These are phyloP conservation scores for Melipona beecheii DNA, from an alignment of 2,888 invertebrate species.

Conservation along the genomic window DNA sequence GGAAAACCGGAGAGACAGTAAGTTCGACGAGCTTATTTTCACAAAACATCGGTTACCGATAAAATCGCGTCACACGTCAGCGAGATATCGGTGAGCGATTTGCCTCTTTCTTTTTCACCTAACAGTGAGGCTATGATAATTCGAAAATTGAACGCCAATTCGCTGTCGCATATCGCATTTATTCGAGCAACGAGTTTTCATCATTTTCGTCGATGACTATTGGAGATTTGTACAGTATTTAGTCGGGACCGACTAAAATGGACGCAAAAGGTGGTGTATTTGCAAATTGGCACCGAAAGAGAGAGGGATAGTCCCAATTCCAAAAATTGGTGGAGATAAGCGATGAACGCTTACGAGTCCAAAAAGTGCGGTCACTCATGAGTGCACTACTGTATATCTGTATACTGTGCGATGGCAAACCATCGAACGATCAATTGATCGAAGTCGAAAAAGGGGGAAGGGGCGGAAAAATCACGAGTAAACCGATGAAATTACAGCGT, in stretches of 20 bases:
- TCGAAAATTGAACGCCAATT: conserved; percentile 37
- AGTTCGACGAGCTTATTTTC: not conserved
- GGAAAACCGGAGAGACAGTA: not conserved
- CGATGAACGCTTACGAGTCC: too few species aligned
- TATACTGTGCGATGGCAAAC: not conserved
- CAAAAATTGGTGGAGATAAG: too few species aligned
- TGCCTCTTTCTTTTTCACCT: not conserved
- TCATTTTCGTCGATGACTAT: conserved; percentile 34
- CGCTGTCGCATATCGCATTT: not conserved
- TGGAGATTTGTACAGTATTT: not conserved
- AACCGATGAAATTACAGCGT: conserved; percentile 31
- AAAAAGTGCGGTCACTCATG: not conserved
- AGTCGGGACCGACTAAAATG: too few species aligned
- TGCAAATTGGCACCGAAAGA: too few species aligned
- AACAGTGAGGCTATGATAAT: conserved; percentile 8
- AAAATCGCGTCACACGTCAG: not conserved
- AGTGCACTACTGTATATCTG: not conserved
- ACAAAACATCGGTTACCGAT: not conserved
- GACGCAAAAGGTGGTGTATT: too few species aligned
- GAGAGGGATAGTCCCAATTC: too few species aligned
- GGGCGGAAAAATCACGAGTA: conserved; percentile 19
- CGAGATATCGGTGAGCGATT: not conserved
- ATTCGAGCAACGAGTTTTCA: conserved; percentile 36
- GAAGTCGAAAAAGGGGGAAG: not conserved
- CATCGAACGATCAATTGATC: too few species aligned